Conservation (phyloP, 2,888 invertebrate genomes). For the Philereme transversata region DNA sequence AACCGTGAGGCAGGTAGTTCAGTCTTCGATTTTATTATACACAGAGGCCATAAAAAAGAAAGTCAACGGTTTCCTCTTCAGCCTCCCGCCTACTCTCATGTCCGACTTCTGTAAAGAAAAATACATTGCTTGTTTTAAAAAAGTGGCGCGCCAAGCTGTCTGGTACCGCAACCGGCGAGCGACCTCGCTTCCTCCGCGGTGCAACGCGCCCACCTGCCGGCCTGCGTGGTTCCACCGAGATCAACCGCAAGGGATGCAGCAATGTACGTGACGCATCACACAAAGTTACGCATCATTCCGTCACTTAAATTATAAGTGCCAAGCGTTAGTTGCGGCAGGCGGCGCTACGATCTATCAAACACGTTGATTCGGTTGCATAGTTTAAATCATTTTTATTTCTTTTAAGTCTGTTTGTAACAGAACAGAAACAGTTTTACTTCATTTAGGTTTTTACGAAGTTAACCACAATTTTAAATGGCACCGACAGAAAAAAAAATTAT, state of each 20-base stretch:
- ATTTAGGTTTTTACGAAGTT: too few relatives aligned
- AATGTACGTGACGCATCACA: slow-evolving; percentile 43
- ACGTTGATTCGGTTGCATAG: too few relatives aligned
- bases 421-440: too few relatives aligned
- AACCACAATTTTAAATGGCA: too few relatives aligned
- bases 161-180: slow-evolving; percentile 57
- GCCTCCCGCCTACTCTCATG: slow-evolving; percentile 58
- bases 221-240: slow-evolving; percentile 27
- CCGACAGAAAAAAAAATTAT: too few relatives aligned
- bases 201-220: slow-evolving; percentile 48
- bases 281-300: slow-evolving; percentile 7
- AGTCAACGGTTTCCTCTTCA: slow-evolving; percentile 66
- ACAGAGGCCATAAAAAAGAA: slow-evolving; percentile 76
- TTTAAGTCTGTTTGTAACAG: too few relatives aligned
- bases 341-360: too few relatives aligned
- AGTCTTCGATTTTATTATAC: slow-evolving; percentile 62
- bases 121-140: slow-evolving; percentile 60
- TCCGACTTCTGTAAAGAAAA: slow-evolving; percentile 67
- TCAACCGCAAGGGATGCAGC: slow-evolving; percentile 40
- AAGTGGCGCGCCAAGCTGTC: slow-evolving; percentile 82
- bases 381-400: too few relatives aligned
- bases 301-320: slow-evolving; percentile 1
- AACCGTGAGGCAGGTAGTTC: slow-evolving; percentile 44
- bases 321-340: slow-evolving; percentile 5
- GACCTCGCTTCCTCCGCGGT: slow-evolving; percentile 47